These are phyloP conservation scores for Thryonomys swinderianus DNA, from an alignment of 2,113 vertebrate species.

Conservation along the genomic window DNA sequence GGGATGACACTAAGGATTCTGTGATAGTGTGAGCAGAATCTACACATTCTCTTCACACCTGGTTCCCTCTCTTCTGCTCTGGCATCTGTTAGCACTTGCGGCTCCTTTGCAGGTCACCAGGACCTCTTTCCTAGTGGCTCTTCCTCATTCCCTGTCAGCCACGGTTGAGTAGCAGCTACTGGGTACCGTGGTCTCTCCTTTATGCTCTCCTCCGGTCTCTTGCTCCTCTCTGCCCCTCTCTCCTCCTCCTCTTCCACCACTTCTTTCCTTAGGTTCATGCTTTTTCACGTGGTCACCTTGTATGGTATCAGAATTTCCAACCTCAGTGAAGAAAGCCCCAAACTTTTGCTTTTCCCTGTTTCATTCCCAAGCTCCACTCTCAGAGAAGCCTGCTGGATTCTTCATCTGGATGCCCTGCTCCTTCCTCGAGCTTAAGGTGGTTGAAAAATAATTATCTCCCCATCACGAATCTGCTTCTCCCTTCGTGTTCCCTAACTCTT, in stretches of 20 bases:
- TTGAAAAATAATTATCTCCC: constrained; percentile 31
- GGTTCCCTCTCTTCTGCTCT: not conserved
- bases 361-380: not conserved
- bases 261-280: not conserved
- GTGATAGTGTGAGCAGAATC: not conserved
- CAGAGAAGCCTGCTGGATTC: not conserved
- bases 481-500: not conserved
- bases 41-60: not conserved
- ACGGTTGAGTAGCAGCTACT: not conserved
- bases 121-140: not conserved
- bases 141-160: not conserved
- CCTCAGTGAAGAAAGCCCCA: not conserved
- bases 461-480: not conserved
- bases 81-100: not conserved
- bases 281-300: not conserved
- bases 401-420: not conserved
- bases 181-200: not conserved
- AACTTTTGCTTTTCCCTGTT: not conserved
- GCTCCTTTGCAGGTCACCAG: not conserved
- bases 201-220: not conserved
- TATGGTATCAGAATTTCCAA: no score
- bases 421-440: not conserved
- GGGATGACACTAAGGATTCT: not conserved
- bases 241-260: not conserved
- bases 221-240: not conserved